These are phyloP conservation scores for Mesembrinibis cayennensis DNA, from an alignment of 2,113 vertebrate species.

Conservation along the genomic window DNA sequence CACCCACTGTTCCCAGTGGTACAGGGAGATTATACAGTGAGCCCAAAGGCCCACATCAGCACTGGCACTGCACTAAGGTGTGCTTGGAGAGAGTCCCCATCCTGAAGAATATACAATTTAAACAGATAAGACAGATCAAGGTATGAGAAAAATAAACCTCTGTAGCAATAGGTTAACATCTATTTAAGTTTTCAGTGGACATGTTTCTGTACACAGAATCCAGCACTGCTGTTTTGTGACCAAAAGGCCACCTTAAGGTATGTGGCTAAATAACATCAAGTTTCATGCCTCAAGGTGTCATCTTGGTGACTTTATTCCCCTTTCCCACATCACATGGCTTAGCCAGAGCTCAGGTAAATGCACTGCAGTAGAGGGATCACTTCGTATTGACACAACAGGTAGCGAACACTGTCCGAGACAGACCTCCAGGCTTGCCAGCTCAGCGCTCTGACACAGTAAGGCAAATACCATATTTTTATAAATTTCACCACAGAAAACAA, in stretches of 20 bases:
- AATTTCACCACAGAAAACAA: not conserved
- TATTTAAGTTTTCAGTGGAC: not conserved
- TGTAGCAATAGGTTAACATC: not conserved
- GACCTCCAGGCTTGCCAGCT: not conserved
- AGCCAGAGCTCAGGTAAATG: not conserved
- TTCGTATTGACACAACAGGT: not conserved
- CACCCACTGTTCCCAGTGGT: fast-evolving
- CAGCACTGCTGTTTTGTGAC: not conserved
- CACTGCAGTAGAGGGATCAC: not conserved
- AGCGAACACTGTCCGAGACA: not conserved
- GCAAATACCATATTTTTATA: not conserved
- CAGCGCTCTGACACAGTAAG: not conserved
- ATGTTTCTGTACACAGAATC: not conserved
- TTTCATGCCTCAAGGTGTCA: not conserved
- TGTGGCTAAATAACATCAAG: not conserved
- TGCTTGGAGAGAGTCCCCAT: not conserved
- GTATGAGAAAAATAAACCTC: not conserved
- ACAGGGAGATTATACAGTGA: not conserved
- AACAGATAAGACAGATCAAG: not conserved
- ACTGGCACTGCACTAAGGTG: not conserved
- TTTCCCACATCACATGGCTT: not conserved
- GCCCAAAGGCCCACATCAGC: not conserved
- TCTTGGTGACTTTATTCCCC: not conserved
- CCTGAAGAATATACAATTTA: not conserved
- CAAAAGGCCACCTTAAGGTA: not conserved